Percentiles rank a stretch among this genome's conserved stretches.
phyloP scores from a whole-genome alignment of 2,797 vertebrate species.

The Calcarius lapponicus region DNA sequence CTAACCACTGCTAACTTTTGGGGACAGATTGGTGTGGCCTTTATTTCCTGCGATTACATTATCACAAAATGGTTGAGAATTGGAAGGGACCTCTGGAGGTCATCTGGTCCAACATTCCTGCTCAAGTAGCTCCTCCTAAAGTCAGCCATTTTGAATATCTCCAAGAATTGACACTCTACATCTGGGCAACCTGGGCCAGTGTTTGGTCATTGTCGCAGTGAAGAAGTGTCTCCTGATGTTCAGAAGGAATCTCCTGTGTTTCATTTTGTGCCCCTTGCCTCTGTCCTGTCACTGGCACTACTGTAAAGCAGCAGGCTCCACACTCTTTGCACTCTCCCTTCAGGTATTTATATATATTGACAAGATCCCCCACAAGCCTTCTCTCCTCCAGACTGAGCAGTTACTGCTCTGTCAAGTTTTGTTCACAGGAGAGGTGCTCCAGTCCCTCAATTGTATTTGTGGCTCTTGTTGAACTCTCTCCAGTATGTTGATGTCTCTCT shows the following conservation, averaged over 20 bases:
- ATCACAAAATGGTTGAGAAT: not conserved
- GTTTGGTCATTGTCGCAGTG: accelerated
- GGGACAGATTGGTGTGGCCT: not conserved
- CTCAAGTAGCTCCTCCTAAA: not conserved
- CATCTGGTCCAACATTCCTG: not conserved
- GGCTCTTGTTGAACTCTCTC: not conserved
- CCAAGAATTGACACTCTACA: not conserved
- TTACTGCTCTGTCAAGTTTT: not conserved
- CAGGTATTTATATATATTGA: not conserved
- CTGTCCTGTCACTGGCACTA: not conserved
- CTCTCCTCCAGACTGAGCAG: not conserved
- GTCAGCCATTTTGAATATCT: not conserved
- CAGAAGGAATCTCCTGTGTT: not conserved
- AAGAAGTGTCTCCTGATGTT: not conserved
- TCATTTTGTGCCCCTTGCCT: not conserved
- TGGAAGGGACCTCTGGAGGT: not conserved
- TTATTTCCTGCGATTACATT: not conserved
- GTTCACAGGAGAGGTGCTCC: not conserved
- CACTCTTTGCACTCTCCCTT: not conserved
- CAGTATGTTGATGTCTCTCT: not conserved
- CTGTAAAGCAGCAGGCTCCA: not conserved
- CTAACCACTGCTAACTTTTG: not conserved
- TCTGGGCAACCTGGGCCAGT: not conserved
- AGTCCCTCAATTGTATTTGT: not conserved
- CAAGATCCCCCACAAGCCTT: not conserved